These are phyloP conservation scores for Knipowitschia caucasica DNA, from an alignment of 2,797 vertebrate species.

Conservation along the genomic window DNA sequence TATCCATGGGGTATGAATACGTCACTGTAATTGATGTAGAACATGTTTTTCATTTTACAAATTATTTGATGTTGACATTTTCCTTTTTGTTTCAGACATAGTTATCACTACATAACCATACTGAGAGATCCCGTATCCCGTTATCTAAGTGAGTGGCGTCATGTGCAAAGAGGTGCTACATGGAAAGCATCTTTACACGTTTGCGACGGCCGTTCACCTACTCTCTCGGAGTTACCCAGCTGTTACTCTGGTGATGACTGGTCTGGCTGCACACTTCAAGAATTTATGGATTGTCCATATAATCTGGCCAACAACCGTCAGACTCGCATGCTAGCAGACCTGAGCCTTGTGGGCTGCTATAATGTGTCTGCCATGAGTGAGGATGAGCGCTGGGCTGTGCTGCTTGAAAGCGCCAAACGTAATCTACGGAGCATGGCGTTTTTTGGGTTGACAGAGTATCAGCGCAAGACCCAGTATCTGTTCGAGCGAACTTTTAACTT, in stretches of 20 bases:
- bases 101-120: constrained; percentile 97
- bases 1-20: not conserved
- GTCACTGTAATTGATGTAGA: not conserved
- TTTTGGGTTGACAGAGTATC: constrained; percentile 94
- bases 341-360: constrained; percentile 96
- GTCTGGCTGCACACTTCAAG: constrained; percentile 90
- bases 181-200: constrained; percentile 96
- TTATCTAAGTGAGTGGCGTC: constrained; percentile 95
- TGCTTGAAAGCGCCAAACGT: constrained; percentile 92
- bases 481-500: constrained; percentile 95
- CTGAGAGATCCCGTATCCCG: constrained; percentile 93
- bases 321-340: constrained; percentile 95
- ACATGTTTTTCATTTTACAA: not conserved
- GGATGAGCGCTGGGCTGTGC: constrained; percentile 86
- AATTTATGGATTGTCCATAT: constrained; percentile 95
- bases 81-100: constrained; percentile 67
- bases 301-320: constrained; percentile 97
- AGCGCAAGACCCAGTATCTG: constrained; percentile 96
- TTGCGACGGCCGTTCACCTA: constrained; percentile 90
- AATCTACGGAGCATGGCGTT: constrained; percentile 95
- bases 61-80: not conserved
- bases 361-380: constrained; percentile 91
- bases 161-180: constrained; percentile 93
- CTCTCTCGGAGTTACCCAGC: constrained; percentile 89
- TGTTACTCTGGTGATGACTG: constrained; percentile 95